phyloP scores from a whole-genome alignment of 1,140 invertebrate species.

The Monochamus saltuarius region DNA sequence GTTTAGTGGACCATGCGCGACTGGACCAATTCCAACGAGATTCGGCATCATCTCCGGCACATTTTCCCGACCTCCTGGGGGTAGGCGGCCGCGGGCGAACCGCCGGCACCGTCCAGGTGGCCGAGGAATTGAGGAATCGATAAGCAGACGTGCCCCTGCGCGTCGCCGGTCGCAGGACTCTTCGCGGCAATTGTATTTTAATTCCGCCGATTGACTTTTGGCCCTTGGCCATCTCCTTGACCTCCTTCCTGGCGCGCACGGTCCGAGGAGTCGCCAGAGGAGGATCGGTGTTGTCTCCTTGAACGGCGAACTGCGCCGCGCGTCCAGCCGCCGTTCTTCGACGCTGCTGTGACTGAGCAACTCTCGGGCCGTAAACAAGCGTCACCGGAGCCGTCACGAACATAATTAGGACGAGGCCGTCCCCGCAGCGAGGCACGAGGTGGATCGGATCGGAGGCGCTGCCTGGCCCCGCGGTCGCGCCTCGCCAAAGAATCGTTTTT shows the following conservation, averaged over 20 bases:
- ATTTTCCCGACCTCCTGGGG: no score
- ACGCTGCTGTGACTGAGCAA: constrained; percentile 15
- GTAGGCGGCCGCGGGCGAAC: no score
- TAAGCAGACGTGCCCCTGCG: background rate
- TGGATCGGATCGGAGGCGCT: no score
- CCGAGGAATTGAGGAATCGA: no score
- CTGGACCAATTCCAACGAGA: no score
- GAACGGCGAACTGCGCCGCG: constrained; percentile 15
- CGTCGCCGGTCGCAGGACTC: background rate
- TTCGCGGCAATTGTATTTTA: constrained; percentile 22
- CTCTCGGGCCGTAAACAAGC: constrained; percentile 20
- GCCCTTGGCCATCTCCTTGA: constrained; percentile 31
- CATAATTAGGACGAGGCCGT: constrained; percentile 26
- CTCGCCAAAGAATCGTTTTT: no score
- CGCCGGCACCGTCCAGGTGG: no score
- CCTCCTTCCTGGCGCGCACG: constrained; percentile 18
- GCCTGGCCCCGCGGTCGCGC: no score
- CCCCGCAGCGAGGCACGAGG: background rate
- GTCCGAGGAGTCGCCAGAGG: no score
- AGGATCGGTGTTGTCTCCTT: constrained; percentile 2
- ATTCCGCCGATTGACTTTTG: constrained; percentile 30
- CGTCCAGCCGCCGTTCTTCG: constrained; percentile 19
- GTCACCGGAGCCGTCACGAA: constrained; percentile 20
- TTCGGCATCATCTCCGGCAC: no score
- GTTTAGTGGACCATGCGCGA: no score